phyloP scores from a whole-genome alignment of 2,888 invertebrate genomes.

The Liposcelis brunnea region DNA sequence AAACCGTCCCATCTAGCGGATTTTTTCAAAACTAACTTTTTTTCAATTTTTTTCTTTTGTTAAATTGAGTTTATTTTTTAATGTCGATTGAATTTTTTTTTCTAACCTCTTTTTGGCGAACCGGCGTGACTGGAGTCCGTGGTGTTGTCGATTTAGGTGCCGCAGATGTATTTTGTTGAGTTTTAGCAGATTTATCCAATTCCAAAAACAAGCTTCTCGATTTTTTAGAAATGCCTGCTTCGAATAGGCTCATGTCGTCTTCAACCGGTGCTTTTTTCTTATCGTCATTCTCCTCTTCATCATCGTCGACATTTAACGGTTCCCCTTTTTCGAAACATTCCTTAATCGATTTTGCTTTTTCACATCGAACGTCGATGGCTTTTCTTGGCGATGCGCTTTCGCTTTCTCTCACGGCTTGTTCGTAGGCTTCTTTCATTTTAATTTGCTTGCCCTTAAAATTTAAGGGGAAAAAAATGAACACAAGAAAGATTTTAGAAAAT shows the following conservation, averaged over 20 bases:
- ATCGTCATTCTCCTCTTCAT: constrained; percentile 33
- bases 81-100: constrained; percentile 14
- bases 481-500: too few species aligned
- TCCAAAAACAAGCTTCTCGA: constrained; percentile 74
- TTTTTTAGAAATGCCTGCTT: constrained; percentile 76
- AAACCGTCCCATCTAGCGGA: too few species aligned
- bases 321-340: constrained; percentile 70
- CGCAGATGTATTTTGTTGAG: constrained; percentile 18
- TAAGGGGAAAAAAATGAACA: neutral
- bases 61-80: constrained; percentile 13
- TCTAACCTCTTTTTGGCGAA: constrained; percentile 34
- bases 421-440: constrained; percentile 81
- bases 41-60: constrained; percentile 2
- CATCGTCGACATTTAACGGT: constrained; percentile 35
- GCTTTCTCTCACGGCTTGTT: constrained; percentile 71
- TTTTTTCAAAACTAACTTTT: too few species aligned
- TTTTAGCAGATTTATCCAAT: constrained; percentile 58
- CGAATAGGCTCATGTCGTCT: constrained; percentile 58
- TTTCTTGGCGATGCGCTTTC: constrained; percentile 34
- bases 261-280: constrained; percentile 30
- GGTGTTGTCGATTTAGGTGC: constrained; percentile 31
- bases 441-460: constrained; percentile 62
- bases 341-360: constrained; percentile 46
- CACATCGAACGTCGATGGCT: constrained; percentile 33
- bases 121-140: constrained; percentile 38